Base-by-base conservation (phyloP, 2,797 vertebrate genomes). In the Acrossocheilus wenchowensis region DNA sequence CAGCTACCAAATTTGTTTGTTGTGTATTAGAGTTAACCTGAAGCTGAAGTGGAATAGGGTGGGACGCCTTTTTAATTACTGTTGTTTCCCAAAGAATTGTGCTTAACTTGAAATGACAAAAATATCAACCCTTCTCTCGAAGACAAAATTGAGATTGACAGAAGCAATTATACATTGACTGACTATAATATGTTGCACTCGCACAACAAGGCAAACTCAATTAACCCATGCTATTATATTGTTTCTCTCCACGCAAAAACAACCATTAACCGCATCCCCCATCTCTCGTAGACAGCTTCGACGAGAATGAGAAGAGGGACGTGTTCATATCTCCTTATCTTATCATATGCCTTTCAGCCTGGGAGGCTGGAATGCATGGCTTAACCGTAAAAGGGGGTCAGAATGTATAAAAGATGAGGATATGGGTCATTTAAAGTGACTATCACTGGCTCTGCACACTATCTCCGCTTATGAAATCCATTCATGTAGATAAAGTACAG, bases 331-430 rank as follows among this genome's bases (percentile, higher is more conserved):
- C 87, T 88, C 81, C 83, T 86, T 83, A 85, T 87, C 83, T 84
- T 88, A 87, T 90, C 87, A 50, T 87, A 84, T 62, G 68, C 75
- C 81, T 81, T 87, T 89, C 78, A 84, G 83, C 78, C 78, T 45
- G 21, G 5, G 66, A 87, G 66, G 87, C 72, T 69, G 86, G 81
- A 64, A 83, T 82, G 86, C 81, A 84, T 82, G 85, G 84, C 81
- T 85, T 43, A 52, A 87, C 78, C 5, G 57, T 66, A 78, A 87
- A 54, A 82, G 75, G 85, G 74, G 87, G 87, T 84, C 86, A 84
- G 57, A 74, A 90, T 90, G 87, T 90, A 87, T 90, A 86, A 89
- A 90, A 90, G 87, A 90, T 89, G 87, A 89, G 84, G 81, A 86
- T 87, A 82, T 84, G 84, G 87, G 86, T 86, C 89, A 86, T 89